Percentiles rank a stretch among this genome's conserved stretches.
Evolutionary conservation across 1,140 invertebrate genomes (phyloP).

Genomic region (Bombus waltoni): DNA sequence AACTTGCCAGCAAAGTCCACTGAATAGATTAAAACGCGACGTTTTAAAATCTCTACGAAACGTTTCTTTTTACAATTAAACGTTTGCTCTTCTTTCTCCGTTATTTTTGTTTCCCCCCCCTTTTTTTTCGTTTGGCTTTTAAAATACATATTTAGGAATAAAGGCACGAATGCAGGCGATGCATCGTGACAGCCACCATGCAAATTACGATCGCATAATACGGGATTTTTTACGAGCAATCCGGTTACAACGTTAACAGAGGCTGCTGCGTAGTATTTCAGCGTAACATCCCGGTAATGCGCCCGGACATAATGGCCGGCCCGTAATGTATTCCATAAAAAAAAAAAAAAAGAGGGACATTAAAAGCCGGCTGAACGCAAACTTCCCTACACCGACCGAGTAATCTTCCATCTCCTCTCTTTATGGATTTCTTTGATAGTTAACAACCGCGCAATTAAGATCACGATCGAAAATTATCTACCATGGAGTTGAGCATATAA

Average conservation of each 20-base stretch:
- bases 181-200: background rate
- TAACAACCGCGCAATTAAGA: constrained; percentile 7
- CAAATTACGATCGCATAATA: constrained; percentile 26
- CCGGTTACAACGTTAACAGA: constrained; percentile 3
- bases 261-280: constrained; percentile 22
- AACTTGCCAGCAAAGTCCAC: background rate
- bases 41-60: background rate
- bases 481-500: background rate
- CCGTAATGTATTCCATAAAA: constrained; percentile 23
- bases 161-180: background rate
- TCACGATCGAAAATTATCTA: background rate
- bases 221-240: constrained; percentile 6
- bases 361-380: constrained; percentile 21
- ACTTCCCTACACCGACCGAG: background rate
- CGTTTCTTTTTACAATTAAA: background rate
- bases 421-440: background rate
- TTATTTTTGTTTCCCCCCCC: rapidly evolving
- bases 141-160: background rate
- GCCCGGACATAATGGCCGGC: constrained; percentile 25
- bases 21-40: constrained; percentile 12
- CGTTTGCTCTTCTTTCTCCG: no score
- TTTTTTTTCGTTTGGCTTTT: background rate
- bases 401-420: background rate
- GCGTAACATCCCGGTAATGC: constrained; percentile 31
- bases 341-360: constrained; percentile 4